A percentile compares a stretch with the other conserved stretches of the same genome.
Evolutionary conservation across 2,113 vertebrate genomes (phyloP).

Genomic region (Zonotrichia leucophrys): DNA sequence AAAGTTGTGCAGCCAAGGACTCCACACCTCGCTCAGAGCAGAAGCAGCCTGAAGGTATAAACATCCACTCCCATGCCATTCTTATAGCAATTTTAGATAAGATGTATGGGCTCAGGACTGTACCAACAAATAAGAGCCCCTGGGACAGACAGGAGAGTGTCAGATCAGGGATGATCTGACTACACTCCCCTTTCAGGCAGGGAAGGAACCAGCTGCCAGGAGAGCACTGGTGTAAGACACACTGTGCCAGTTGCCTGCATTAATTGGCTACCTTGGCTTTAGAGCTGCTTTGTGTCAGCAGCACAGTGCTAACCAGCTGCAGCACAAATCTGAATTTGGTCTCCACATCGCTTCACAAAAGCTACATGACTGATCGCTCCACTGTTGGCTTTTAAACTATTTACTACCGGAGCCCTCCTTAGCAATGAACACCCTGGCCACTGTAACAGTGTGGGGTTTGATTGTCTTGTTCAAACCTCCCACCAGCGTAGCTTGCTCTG

Average conservation of each 20-base stretch:
- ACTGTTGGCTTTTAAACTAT: not conserved
- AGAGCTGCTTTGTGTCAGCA: not conserved
- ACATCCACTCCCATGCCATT: not conserved
- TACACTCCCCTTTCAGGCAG: not conserved
- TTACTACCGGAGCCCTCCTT: not conserved
- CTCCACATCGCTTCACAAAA: not conserved
- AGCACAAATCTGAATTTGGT: not conserved
- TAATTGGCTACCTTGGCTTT: not conserved
- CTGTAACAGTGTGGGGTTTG: not conserved
- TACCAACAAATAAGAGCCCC: not conserved
- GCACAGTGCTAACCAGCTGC: not conserved
- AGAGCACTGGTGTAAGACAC: not conserved
- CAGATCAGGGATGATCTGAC: not conserved
- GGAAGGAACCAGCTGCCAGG: not conserved
- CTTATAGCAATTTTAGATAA: not conserved
- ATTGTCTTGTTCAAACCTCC: not conserved
- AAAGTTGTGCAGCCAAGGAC: not conserved
- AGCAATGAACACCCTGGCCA: not conserved
- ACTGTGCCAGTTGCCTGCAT: not conserved
- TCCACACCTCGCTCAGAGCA: rapidly evolving
- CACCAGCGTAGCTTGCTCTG: not conserved
- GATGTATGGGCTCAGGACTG: not conserved
- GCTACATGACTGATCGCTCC: not conserved
- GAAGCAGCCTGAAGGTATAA: not conserved
- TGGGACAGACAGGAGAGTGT: not conserved